These are phyloP conservation scores for Clarias platycephalus DNA, from an alignment of 2,797 vertebrate species.

Conservation along the genomic window DNA sequence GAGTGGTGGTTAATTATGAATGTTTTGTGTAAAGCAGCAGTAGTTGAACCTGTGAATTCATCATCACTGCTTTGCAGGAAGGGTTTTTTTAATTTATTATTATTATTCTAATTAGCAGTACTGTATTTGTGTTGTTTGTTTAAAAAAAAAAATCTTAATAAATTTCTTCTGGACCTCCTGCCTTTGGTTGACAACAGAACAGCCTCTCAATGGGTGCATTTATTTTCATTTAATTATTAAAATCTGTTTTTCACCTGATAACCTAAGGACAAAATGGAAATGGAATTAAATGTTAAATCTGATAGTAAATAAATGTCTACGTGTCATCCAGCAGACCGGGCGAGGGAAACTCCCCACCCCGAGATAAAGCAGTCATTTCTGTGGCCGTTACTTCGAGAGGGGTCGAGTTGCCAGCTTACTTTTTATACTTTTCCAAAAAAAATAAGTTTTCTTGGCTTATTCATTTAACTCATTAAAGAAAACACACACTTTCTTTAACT, in stretches of 20 bases:
- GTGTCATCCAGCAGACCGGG: too few relatives aligned
- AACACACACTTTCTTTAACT: neutral
- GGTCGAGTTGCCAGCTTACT: neutral
- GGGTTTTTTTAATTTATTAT: too few relatives aligned
- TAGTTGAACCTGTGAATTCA: neutral
- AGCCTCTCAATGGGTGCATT: constrained; percentile 5
- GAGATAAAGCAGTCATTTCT: too few relatives aligned
- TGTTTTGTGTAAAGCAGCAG: neutral
- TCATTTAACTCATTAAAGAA: neutral
- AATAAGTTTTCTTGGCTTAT: constrained; percentile 7
- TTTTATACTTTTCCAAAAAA: neutral
- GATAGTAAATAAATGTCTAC: neutral
- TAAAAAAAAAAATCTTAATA: neutral
- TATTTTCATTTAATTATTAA: constrained; percentile 1
- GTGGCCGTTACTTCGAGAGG: too few relatives aligned
- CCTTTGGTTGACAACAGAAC: neutral
- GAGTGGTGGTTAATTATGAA: neutral
- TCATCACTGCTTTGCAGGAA: neutral
- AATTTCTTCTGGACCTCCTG: constrained; percentile 1
- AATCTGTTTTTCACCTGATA: constrained; percentile 44
- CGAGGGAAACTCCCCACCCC: too few relatives aligned
- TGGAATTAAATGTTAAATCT: constrained; percentile 28
- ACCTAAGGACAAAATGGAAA: constrained; percentile 55
- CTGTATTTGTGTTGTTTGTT: neutral
- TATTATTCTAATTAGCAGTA: neutral